Base-by-base conservation (phyloP, 2,113 vertebrate genomes). In the Chaetodon auriga region DNA sequence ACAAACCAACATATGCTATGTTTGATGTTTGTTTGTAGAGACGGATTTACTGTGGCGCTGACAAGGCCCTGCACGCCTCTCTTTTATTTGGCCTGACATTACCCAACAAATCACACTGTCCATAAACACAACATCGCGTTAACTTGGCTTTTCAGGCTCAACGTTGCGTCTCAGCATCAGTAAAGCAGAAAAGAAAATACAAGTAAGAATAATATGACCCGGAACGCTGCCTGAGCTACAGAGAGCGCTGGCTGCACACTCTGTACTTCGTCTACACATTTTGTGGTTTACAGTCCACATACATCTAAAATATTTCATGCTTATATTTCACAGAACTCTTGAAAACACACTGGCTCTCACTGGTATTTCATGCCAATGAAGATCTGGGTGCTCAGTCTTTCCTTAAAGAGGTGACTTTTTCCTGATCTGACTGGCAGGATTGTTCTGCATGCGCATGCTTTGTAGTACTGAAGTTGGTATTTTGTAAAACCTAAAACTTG, bases 391-490 rank as follows among this genome's bases (percentile, higher is more conserved):
- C 6, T 49, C 10, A 6, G 2, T 43, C 21, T 38, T 7, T 68
- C 43, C 21, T 23, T 0, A 19, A 1, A n/a, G 19, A 41, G 1
- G 46, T 70, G 66, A 79, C 65, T 70, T 70, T 38, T 61, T 35
- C 8, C 18, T 8, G 13, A 75, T 64, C 35, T 6, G 18, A 49
- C 48, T 13, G 30, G 6, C 48, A 6, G 21, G 4, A 14, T 30
- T 14, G 4, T 2, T 30, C 49, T 80, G 78, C 78, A 76, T 65
- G 78, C 77, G 77, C 72, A 75, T 71, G 66, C 14, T 53, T 54
- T 54, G n/a, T 48, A 3, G 21, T 21, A 0, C 23, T 6, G 13
- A 46, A 35, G 66, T 1, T n/a, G 23, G 10, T 73, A 5, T 19
- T 43, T 51, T 49, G 7, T 51, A 23, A 60, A 35, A 15, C 23